Evolutionary conservation across 2,797 vertebrate species (phyloP).

Genomic region (Limnodromus scolopaceus): DNA sequence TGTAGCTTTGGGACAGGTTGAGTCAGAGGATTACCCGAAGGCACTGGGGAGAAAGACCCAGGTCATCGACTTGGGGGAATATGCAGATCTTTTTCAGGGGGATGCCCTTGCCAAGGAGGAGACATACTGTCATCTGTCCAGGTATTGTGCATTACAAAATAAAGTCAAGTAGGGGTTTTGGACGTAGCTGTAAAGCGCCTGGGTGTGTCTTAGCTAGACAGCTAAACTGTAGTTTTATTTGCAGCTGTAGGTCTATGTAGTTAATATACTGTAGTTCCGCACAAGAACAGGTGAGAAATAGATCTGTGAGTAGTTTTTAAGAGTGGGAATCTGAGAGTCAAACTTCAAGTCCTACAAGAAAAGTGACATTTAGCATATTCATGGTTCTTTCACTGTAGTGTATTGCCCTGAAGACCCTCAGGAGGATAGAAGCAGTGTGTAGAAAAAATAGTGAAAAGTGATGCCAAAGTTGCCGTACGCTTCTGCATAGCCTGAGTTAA

Average conservation of each 20-base stretch:
- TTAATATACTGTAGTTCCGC: background rate
- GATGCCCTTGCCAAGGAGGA: background rate
- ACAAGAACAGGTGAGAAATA: background rate
- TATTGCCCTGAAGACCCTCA: background rate
- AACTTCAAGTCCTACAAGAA: background rate
- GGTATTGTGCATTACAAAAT: rapidly evolving
- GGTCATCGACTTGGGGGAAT: background rate
- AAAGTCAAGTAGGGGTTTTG: background rate
- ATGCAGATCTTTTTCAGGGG: background rate
- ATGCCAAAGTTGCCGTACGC: rapidly evolving
- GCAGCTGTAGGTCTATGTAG: background rate
- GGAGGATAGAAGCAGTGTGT: background rate
- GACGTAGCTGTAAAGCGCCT: background rate
- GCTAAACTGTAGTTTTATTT: background rate
- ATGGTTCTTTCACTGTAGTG: background rate
- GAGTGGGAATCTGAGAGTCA: background rate
- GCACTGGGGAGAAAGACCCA: rapidly evolving
- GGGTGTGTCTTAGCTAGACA: background rate
- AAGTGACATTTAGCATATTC: background rate
- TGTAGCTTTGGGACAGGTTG: background rate
- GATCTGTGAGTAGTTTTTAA: background rate
- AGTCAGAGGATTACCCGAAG: rapidly evolving
- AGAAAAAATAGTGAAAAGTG: background rate
- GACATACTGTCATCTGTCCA: background rate
- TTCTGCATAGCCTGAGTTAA: background rate